Evolutionary conservation across 1,140 invertebrate species (phyloP), one percentile per base, ranked within the genome.

Genomic region (Drosophila bocqueti): DNA sequence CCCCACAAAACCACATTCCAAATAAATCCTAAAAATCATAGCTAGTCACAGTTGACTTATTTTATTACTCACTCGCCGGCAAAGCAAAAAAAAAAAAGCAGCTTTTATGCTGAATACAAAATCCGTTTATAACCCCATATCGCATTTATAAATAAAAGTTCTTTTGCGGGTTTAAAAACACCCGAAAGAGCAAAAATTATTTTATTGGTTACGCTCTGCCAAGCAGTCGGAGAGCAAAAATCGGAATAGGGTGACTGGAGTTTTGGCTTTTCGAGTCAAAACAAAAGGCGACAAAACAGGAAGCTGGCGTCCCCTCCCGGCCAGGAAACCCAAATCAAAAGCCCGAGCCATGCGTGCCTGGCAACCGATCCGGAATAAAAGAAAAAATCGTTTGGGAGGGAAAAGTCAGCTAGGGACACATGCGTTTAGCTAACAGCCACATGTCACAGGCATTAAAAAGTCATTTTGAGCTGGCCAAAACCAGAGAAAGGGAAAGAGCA

Each of bases 1-100:
- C 1, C 18, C 15, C 15, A 16, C 52, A 18, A 60, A 55, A 74
- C 15, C 31, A 16, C 58, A 36, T 61, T 36, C 9, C 29, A 46
- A 74, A 49, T 64, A 49, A 36, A 42, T 21, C 34, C 21, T 7
- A 47, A 26, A 43, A 63, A 50, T n/a, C 47, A 55, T 46, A 60
- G 42, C 26, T 10, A 18, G 76, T 79, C 62, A 75, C 73, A 74
- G 67, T 89, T 87, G 72, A 87, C 76, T 81, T 67, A 54, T 68
- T 86, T 87, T 61, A 71, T 85, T 84, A 82, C 68, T 57, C 57
- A 58, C 16, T 24, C 1, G 55, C 31, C n/a, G 52, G 21, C 38
- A 43, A 49, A 10, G 24, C n/a, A 24, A 38, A 34, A 55, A 38
- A 55, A 38, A 29, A 55, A 31, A 45, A 55, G 15, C 21, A 4